Evolutionary conservation across 2,797 vertebrate species (phyloP).

Genomic region (Phoebastria nigripes): DNA sequence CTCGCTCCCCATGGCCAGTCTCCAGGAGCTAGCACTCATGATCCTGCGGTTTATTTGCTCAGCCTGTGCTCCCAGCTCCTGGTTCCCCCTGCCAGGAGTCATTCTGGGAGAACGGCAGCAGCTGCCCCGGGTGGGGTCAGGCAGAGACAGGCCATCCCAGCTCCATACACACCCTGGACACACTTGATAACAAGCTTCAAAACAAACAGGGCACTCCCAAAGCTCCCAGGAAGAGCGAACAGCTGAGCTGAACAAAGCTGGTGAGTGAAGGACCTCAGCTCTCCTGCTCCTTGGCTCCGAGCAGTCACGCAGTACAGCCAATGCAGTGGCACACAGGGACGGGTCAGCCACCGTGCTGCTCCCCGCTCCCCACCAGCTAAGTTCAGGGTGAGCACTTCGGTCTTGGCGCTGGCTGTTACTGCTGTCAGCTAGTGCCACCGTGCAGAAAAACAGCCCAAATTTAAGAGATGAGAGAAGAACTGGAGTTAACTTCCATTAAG

Average conservation of each 20-base stretch:
- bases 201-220: constrained; percentile 13
- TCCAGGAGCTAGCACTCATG: constrained; percentile 1
- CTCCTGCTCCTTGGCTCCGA: neutral
- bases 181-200: neutral
- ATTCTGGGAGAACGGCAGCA: neutral
- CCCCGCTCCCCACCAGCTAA: neutral
- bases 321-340: fast-evolving
- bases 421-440: neutral
- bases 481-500: neutral
- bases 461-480: neutral
- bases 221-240: neutral
- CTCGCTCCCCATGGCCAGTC: neutral
- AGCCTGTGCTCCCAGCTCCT: neutral
- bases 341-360: fast-evolving
- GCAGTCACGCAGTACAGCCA: fast-evolving
- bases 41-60: constrained; percentile 27
- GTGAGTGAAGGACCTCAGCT: neutral
- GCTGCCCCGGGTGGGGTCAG: neutral
- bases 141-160: neutral
- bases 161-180: neutral
- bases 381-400: neutral
- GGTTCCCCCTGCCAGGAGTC: neutral
- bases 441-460: neutral
- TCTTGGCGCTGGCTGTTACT: fast-evolving
- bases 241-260: neutral